Evolutionary conservation across 2,113 vertebrate genomes (phyloP).

Genomic region (Scophthalmus maximus): DNA sequence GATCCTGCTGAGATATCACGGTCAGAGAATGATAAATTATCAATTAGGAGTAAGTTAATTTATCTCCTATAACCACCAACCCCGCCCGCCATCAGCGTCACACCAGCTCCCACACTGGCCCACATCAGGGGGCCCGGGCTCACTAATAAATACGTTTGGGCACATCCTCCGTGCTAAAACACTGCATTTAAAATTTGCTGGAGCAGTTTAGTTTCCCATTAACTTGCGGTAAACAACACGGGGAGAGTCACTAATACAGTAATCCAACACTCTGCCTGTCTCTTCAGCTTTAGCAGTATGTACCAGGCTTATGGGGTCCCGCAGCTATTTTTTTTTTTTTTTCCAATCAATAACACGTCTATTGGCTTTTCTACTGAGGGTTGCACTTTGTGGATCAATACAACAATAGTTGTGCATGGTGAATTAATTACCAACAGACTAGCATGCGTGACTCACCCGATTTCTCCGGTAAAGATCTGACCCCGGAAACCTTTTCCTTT

Average conservation of each 20-base stretch:
- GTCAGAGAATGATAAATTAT: neutral
- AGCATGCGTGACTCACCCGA: constrained; percentile 27
- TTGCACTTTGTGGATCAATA: constrained; percentile 61
- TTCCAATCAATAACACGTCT: constrained; percentile 64
- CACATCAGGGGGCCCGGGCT: neutral
- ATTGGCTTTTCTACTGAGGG: constrained; percentile 47
- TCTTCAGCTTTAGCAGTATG: constrained; percentile 23
- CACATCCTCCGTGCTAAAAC: neutral
- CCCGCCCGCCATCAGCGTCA: neutral
- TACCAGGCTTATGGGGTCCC: constrained; percentile 16
- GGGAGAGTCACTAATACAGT: constrained; percentile 18
- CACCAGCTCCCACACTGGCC: neutral
- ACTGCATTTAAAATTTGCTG: neutral
- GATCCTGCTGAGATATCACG: neutral
- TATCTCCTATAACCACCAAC: neutral
- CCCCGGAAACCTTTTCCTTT: constrained; percentile 50
- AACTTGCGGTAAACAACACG: constrained; percentile 2
- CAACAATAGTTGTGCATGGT: constrained; percentile 40
- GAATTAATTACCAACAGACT: constrained; percentile 54
- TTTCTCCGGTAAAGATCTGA: constrained; percentile 25
- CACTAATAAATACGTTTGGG: neutral
- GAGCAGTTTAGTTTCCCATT: neutral
- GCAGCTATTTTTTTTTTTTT: constrained; percentile 21
- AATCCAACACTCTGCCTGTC: constrained; percentile 14
- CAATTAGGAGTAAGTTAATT: neutral